phyloP scores from a whole-genome alignment of 2,888 invertebrate species.

The Hypomecis punctinalis region DNA sequence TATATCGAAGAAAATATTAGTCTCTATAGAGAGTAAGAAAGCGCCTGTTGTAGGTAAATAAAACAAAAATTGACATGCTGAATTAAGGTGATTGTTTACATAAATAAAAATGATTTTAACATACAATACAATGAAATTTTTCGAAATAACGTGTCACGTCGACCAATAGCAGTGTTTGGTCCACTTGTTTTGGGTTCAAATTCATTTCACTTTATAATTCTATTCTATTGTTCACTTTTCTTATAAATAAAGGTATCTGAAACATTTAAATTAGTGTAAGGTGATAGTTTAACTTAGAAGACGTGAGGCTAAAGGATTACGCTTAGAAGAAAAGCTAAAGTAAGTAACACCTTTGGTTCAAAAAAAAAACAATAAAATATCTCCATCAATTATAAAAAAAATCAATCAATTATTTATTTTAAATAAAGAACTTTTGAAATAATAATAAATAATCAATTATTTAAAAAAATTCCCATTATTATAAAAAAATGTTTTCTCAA shows the following conservation, averaged over 20 bases:
- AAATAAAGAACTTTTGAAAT: too few relatives aligned
- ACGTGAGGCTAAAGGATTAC: not conserved
- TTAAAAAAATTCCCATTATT: too few relatives aligned
- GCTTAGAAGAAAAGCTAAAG: conserved; percentile 8
- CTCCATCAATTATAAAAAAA: too few relatives aligned
- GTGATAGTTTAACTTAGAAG: conserved; percentile 12
- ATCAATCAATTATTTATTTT: too few relatives aligned
- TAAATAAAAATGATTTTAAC: conserved; percentile 1
- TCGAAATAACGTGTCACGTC: conserved; percentile 23
- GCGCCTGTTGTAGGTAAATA: too few relatives aligned
- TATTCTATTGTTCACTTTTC: conserved; percentile 43
- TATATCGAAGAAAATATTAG: too few relatives aligned
- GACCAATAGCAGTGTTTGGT: conserved; percentile 19
- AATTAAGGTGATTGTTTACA: not conserved
- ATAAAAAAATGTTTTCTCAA: too few relatives aligned
- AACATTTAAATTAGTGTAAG: conserved; percentile 27
- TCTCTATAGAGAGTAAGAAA: too few relatives aligned
- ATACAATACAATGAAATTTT: conserved; percentile 30
- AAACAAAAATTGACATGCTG: too few relatives aligned
- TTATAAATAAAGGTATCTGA: conserved; percentile 40
- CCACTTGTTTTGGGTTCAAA: conserved; percentile 30
- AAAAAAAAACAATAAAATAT: not conserved
- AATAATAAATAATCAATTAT: too few relatives aligned
- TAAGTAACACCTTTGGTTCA: conserved; percentile 18
- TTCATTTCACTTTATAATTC: conserved; percentile 39